These are phyloP conservation scores for Pandemis heparana DNA, from an alignment of 2,888 invertebrate species.

Conservation along the genomic window DNA sequence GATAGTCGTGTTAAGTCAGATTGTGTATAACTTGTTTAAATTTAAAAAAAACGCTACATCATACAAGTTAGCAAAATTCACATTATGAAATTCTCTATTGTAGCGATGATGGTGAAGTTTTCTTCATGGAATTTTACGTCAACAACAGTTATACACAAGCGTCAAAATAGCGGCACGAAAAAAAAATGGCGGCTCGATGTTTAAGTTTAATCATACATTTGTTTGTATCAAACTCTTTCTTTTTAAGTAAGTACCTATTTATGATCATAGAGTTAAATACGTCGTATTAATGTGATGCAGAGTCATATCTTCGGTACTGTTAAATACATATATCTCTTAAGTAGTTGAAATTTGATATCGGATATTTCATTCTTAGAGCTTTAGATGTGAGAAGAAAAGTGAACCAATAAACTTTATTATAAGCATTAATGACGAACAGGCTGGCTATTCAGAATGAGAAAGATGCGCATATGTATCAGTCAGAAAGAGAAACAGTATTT, in stretches of 20 bases:
- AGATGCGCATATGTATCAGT: no score
- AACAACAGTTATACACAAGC: not conserved
- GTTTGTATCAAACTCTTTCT: slow-evolving; percentile 35
- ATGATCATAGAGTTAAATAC: slow-evolving; percentile 41
- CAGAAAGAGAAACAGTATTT: not conserved
- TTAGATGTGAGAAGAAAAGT: slow-evolving; percentile 19
- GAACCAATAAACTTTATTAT: not conserved
- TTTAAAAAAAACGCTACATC: not conserved
- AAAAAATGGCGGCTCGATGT: slow-evolving; percentile 21
- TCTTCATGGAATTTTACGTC: not conserved
- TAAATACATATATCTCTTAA: slow-evolving; percentile 43
- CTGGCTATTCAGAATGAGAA: no score
- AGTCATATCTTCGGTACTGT: slow-evolving; percentile 60
- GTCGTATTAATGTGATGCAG: slow-evolving; percentile 54
- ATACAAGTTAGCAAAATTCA: not conserved
- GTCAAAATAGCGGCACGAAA: slow-evolving; percentile 1
- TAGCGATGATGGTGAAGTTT: not conserved
- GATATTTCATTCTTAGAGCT: slow-evolving; percentile 35
- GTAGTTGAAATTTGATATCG: slow-evolving; percentile 41
- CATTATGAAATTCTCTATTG: no score
- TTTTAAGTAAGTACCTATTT: slow-evolving; percentile 37
- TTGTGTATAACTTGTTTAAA: not conserved
- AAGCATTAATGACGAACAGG: not conserved
- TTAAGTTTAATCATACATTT: slow-evolving; percentile 14
- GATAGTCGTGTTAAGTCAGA: not conserved